Evolutionary conservation across 1,140 invertebrate genomes (phyloP).

Genomic region (Stegodyphus dumicola): DNA sequence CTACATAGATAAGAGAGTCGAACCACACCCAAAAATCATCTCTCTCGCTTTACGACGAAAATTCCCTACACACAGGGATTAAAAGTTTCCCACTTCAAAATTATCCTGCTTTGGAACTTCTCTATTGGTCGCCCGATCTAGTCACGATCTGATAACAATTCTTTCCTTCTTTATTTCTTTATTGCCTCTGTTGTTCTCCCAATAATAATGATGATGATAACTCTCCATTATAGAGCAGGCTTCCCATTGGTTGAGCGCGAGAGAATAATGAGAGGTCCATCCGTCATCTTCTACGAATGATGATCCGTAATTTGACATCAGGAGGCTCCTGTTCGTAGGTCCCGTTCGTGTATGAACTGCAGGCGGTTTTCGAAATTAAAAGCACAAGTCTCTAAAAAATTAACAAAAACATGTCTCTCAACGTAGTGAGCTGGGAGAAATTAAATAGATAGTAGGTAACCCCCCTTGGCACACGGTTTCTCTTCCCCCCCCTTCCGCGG

Average conservation of each 20-base stretch:
- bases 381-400: too few relatives aligned
- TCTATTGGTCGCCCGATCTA: constrained; percentile 34
- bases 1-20: too few relatives aligned
- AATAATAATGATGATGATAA: constrained; percentile 34
- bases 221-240: not conserved
- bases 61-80: too few relatives aligned
- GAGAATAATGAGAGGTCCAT: constrained; percentile 28
- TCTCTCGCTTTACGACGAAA: too few relatives aligned
- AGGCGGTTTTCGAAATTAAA: constrained; percentile 1
- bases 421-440: too few relatives aligned
- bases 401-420: too few relatives aligned
- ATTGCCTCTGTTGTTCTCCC: constrained; percentile 26
- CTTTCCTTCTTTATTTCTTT: not conserved
- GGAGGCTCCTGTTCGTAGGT: not conserved
- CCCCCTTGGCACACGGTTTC: too few relatives aligned
- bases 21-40: too few relatives aligned
- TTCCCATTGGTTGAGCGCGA: constrained; percentile 5
- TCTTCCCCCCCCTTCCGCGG: not conserved
- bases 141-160: constrained; percentile 26
- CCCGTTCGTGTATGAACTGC: constrained; percentile 1
- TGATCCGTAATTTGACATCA: constrained; percentile 32
- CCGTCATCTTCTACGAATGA: constrained; percentile 19
- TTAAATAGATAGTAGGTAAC: too few relatives aligned
- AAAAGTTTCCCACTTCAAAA: too few relatives aligned
- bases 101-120: too few relatives aligned